phyloP scores from a whole-genome alignment of 2,797 vertebrate species.

The Dicrostonyx torquatus region DNA sequence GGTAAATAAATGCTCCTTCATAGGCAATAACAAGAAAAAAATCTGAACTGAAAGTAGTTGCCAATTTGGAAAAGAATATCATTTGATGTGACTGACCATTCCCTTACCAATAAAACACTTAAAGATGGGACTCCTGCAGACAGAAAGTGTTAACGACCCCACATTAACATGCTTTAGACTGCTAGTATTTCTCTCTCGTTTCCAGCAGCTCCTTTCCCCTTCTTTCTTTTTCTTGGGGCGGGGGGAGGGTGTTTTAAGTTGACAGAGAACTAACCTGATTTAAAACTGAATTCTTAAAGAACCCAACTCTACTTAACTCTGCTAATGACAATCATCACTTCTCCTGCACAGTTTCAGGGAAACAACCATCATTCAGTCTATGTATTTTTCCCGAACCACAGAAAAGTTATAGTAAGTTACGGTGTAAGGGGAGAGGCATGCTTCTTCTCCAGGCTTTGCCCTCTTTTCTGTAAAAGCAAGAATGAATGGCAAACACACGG shows the following conservation, averaged over 20 bases:
- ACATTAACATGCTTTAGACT: conserved; percentile 86
- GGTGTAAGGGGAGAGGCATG: rapidly evolving
- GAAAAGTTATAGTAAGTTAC: conserved; percentile 34
- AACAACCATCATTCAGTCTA: conserved; percentile 71
- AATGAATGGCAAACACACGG: background rate
- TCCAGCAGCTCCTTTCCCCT: conserved; percentile 78
- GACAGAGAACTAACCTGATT: conserved; percentile 81
- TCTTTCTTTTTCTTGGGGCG: conserved; percentile 55
- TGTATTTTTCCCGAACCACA: conserved; percentile 42
- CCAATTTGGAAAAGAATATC: conserved; percentile 81
- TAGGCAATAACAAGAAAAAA: conserved; percentile 77
- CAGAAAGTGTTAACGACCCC: conserved; percentile 87
- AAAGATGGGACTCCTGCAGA: conserved; percentile 85
- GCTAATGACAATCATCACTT: conserved; percentile 78
- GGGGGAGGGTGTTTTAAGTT: conserved; percentile 83
- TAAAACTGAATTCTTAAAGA: conserved; percentile 83
- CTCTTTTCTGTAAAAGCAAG: background rate
- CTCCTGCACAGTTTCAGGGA: conserved; percentile 63
- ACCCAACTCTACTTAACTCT: conserved; percentile 73
- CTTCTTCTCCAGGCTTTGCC: background rate
- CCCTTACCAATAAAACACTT: conserved; percentile 86
- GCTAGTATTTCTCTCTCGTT: conserved; percentile 84
- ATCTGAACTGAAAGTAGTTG: conserved; percentile 80
- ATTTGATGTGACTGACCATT: conserved; percentile 81
- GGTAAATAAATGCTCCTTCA: conserved; percentile 69